A percentile compares a stretch with the other conserved stretches of the same genome.
Evolutionary conservation across 2,888 invertebrate genomes (phyloP).

Genomic region (Diarsia brunnea): DNA sequence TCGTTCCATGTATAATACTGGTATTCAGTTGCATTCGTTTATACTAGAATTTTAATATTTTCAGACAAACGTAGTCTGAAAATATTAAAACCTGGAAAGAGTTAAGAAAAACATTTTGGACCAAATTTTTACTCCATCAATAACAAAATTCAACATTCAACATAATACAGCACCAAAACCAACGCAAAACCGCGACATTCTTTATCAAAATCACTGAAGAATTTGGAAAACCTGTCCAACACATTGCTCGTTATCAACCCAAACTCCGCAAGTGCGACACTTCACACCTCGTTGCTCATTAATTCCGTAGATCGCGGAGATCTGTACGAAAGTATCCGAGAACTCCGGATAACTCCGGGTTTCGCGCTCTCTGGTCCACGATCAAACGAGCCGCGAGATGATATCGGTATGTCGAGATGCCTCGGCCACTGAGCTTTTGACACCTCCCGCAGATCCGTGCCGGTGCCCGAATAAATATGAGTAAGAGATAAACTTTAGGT

Average conservation of each 20-base stretch:
- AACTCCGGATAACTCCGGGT: slow-evolving; percentile 34
- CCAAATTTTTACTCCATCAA: too few species aligned
- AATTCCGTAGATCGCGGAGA: slow-evolving; percentile 75
- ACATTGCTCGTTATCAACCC: slow-evolving; percentile 42
- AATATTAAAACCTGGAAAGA: background rate
- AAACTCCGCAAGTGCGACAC: slow-evolving; percentile 49
- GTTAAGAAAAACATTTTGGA: too few species aligned
- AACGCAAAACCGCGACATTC: slow-evolving; percentile 17
- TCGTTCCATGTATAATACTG: too few species aligned
- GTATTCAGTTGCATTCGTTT: too few species aligned
- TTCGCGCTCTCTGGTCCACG: slow-evolving; percentile 65
- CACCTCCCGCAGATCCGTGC: slow-evolving; percentile 57
- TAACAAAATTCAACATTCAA: slow-evolving; percentile 15
- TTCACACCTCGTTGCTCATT: slow-evolving; percentile 74
- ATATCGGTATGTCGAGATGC: slow-evolving; percentile 69
- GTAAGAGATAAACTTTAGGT: slow-evolving; percentile 49
- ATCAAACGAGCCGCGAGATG: slow-evolving; percentile 73
- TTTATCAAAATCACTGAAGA: slow-evolving; percentile 60
- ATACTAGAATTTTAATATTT: too few species aligned
- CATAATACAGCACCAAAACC: slow-evolving; percentile 5
- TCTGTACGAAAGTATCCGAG: slow-evolving; percentile 73
- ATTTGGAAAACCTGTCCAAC: slow-evolving; percentile 50
- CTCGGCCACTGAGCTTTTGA: slow-evolving; percentile 62
- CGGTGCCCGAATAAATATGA: slow-evolving; percentile 55
- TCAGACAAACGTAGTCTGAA: background rate